These are phyloP conservation scores for Calephelis virginiensis DNA, from an alignment of 1,140 invertebrate species.

Conservation along the genomic window DNA sequence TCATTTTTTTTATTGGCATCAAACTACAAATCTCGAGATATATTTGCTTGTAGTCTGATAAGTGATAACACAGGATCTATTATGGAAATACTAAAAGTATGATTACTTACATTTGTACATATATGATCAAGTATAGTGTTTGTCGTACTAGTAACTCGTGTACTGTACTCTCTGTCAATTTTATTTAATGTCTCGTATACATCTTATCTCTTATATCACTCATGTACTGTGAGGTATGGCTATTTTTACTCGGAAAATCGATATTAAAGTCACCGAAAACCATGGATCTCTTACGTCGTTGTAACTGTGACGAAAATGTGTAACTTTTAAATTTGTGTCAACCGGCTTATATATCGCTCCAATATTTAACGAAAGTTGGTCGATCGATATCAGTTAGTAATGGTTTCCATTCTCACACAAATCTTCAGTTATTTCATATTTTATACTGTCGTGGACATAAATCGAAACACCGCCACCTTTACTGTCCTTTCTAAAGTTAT, in stretches of 20 bases:
- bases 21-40: no score
- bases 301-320: slow-evolving; percentile 27
- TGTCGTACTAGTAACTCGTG: slow-evolving; percentile 30
- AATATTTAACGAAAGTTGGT: slow-evolving; percentile 34
- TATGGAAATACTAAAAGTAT: no score
- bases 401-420: slow-evolving; percentile 29
- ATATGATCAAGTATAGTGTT: slow-evolving; percentile 36
- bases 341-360: slow-evolving; percentile 37
- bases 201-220: slow-evolving; percentile 27
- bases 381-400: slow-evolving; percentile 36
- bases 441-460: slow-evolving; percentile 29
- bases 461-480: slow-evolving; percentile 31
- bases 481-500: slow-evolving; percentile 27
- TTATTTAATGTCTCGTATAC: slow-evolving; percentile 40
- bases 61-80: slow-evolving; percentile 32
- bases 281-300: slow-evolving; percentile 26
- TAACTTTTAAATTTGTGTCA: slow-evolving; percentile 25
- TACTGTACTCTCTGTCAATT: slow-evolving; percentile 24
- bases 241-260: slow-evolving; percentile 26
- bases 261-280: slow-evolving; percentile 39
- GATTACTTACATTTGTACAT: slow-evolving; percentile 33
- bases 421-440: slow-evolving; percentile 13
- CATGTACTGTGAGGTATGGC: slow-evolving; percentile 22
- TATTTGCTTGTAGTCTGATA: slow-evolving; percentile 27
- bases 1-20: slow-evolving; percentile 27